Conservation (phyloP, 35 echinoderm and acorn worm species). For the Stichopus chloronotus region DNA sequence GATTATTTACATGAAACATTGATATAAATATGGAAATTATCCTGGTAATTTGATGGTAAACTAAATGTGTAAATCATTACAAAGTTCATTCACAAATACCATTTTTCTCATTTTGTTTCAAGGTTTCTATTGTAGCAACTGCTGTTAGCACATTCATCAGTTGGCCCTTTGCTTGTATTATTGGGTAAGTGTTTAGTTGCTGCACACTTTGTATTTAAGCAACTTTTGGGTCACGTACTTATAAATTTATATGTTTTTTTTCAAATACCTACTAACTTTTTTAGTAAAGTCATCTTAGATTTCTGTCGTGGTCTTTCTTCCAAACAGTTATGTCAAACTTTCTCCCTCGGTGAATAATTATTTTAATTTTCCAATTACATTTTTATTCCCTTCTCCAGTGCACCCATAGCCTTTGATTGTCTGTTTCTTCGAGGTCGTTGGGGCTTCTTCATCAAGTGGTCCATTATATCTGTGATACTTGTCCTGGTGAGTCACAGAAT, state of each 20-base stretch:
- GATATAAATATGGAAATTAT: too few species aligned
- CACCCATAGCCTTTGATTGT: slow-evolving; percentile 85
- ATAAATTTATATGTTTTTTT: too few species aligned
- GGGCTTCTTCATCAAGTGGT: slow-evolving; percentile 83
- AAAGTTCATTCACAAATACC: too few species aligned
- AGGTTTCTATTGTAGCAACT: slow-evolving; percentile 81
- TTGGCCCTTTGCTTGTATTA: slow-evolving; percentile 93
- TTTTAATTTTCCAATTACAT: background rate
- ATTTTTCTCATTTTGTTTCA: slow-evolving; percentile 15
- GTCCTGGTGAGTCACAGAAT: slow-evolving; percentile 82
- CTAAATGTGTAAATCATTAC: too few species aligned
- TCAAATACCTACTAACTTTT: too few species aligned
- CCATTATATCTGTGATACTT: slow-evolving; percentile 67
- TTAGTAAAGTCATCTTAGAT: too few species aligned
- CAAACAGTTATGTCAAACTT: too few species aligned
- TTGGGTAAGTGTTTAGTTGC: slow-evolving; percentile 70
- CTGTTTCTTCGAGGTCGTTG: slow-evolving; percentile 63
- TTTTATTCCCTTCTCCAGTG: slow-evolving; percentile 52
- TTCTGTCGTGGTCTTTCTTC: too few species aligned
- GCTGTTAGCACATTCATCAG: slow-evolving; percentile 85
- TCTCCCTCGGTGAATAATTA: too few species aligned
- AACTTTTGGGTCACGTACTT: too few species aligned
- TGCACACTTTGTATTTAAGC: background rate
- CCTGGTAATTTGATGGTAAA: too few species aligned
- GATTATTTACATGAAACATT: too few species aligned